phyloP scores from a whole-genome alignment of 2,113 vertebrate genomes.

The Pitta sordida region DNA sequence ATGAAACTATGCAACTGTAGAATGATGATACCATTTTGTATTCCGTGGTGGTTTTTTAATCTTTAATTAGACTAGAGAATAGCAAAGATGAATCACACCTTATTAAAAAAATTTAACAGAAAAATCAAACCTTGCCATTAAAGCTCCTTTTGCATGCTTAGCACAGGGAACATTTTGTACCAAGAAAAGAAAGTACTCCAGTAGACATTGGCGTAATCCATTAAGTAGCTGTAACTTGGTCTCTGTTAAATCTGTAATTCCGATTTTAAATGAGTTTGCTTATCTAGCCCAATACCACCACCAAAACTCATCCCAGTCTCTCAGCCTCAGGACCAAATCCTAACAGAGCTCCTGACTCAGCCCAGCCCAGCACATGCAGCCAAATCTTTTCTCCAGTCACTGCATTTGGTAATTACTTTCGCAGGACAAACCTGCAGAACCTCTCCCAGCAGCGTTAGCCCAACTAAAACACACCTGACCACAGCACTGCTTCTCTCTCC shows the following conservation, averaged over 20 bases:
- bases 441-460: not conserved
- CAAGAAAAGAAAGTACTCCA: not conserved
- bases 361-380: accelerated
- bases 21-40: not conserved
- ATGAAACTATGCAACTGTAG: not conserved
- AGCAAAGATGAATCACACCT: conserved; percentile 34
- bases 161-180: not conserved
- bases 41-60: conserved; percentile 20
- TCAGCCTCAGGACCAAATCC: not conserved
- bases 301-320: not conserved
- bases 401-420: accelerated
- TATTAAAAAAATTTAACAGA: not conserved
- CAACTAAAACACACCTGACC: not conserved
- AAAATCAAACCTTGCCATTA: not conserved
- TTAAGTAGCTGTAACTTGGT: not conserved
- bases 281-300: not conserved
- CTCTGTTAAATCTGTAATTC: not conserved
- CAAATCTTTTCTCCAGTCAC: not conserved
- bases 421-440: not conserved
- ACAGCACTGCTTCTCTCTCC: not conserved
- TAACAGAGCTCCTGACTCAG: not conserved
- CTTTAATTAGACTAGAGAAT: conserved; percentile 47
- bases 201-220: not conserved
- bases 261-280: not conserved
- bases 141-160: not conserved